Evolutionary conservation across 2,888 invertebrate species (phyloP), one percentile per base, ranked within the genome.

Genomic region (Eupithecia exiguata): DNA sequence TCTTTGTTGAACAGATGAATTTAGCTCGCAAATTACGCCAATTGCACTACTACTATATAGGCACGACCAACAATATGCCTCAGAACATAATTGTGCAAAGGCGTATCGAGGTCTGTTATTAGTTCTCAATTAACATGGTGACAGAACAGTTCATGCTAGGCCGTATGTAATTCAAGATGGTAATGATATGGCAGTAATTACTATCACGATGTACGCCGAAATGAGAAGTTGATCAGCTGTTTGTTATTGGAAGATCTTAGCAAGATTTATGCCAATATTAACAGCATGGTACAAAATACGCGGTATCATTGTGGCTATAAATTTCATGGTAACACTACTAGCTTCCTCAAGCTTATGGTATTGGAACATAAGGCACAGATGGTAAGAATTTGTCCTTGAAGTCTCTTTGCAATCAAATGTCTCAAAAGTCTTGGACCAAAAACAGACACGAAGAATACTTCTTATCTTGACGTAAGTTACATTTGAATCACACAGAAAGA

Each of bases 61-160:
- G 25, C 58, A 58, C 58, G 25, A 58, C 58, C 25, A 58, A 58
- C 58, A 21, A 38, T 36, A 53, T 61, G 71, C 46, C 70, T 69
- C 71, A 71, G 73, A 66, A 73, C 76, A 69, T 76, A 76, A 73
- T 74, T 76, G 76, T 69, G 76, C 73, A 63, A 66, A 73, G 76
- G 76, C 76, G 71, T 76, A 76, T 76, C 71, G 73, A 71, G 76
- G 73, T 67, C 76, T 76, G 71, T 76, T 74, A 76, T 76, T 76
- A 76, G 76, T 71, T 76, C 69, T 74, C 76, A 76, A 76, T 76
- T 76, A 74, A 73, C 73, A 72, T 69, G 71, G 76, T 73, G 76
- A 73, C 76, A 75, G 75, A 61, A 73, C 75, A 67, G 76, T 69
- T 72, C 69, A 74, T 74, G 75, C 70, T 73, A 65, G 65, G 70